phyloP scores from a whole-genome alignment of 2,113 vertebrate genomes.

The Macaca fascicularis region T2T-MFA8v1.1 NC_088379.1:132543001-132543500 shows the following conservation, averaged over 20 bases:
- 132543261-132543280: neutral
- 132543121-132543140: neutral
- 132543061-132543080: neutral
- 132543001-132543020: neutral
- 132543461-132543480: neutral
- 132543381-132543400: neutral
- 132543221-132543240: neutral
- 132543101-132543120: neutral
- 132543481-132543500: neutral
- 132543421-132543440: neutral
- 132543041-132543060: neutral
- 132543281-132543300: neutral
- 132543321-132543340: neutral
- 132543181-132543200: neutral
- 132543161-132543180: neutral
- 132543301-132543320: neutral
- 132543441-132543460: neutral
- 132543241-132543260: neutral
- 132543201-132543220: neutral
- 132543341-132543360: neutral
- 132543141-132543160: neutral
- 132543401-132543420: neutral
- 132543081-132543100: neutral
- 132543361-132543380: neutral
- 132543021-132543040: neutral